phyloP scores from a whole-genome alignment of 2,888 invertebrate genomes.

The Parnassius mnemosyne region DNA sequence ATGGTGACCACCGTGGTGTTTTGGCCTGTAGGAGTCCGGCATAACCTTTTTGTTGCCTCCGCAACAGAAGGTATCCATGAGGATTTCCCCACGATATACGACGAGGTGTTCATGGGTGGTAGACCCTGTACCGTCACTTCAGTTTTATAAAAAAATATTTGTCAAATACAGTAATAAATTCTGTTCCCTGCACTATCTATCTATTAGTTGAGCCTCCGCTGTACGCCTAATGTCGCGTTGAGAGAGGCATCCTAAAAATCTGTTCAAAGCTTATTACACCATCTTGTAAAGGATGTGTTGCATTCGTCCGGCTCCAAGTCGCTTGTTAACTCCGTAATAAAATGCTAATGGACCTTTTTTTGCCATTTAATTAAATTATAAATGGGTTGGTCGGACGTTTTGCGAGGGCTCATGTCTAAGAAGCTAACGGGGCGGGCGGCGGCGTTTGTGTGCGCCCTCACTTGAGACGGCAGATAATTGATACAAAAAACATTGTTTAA shows the following conservation, averaged over 20 bases:
- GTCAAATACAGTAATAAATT: background rate
- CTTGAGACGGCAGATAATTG: background rate
- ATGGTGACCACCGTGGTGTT: too few species aligned
- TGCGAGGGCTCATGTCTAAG: background rate
- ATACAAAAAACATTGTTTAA: constrained; percentile 46
- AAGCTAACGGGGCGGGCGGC: constrained; percentile 3
- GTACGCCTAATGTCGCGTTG: background rate
- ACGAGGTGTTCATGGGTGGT: too few species aligned
- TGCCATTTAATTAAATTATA: constrained; percentile 29
- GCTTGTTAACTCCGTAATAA: constrained; percentile 30
- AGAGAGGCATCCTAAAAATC: constrained; percentile 3
- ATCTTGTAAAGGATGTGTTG: constrained; percentile 7
- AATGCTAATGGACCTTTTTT: constrained; percentile 27
- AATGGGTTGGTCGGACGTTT: background rate
- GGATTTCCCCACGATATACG: too few species aligned
- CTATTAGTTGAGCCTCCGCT: background rate
- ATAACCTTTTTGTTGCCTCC: too few species aligned
- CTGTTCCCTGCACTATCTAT: background rate
- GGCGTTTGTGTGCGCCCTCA: constrained; percentile 6
- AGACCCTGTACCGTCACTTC: too few species aligned
- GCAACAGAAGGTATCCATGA: too few species aligned
- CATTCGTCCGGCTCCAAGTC: constrained; percentile 18
- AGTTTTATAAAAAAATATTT: too few species aligned
- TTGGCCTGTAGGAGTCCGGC: too few species aligned
- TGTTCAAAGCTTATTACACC: background rate